Evolutionary conservation across 2,797 vertebrate genomes (phyloP).

Genomic region (Oophaga sylvatica): DNA sequence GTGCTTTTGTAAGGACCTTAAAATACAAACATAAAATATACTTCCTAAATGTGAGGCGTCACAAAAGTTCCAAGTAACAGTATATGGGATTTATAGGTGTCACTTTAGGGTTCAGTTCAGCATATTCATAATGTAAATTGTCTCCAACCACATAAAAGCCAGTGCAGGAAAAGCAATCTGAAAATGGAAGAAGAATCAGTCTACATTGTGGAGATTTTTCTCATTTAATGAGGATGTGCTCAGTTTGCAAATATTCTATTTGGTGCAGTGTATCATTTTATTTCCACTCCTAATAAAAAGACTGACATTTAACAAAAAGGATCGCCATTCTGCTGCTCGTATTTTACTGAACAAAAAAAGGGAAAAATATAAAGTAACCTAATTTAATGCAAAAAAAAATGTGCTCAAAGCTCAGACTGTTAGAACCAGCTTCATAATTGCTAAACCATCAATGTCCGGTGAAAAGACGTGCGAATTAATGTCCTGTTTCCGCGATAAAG

Average conservation of each 20-base stretch:
- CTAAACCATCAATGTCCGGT: slow-evolving; percentile 44
- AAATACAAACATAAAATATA: too few species aligned
- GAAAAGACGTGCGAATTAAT: slow-evolving; percentile 44
- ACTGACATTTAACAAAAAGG: slow-evolving; percentile 47
- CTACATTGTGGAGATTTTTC: slow-evolving; percentile 15
- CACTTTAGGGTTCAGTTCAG: neutral
- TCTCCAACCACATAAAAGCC: neutral
- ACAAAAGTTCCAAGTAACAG: neutral
- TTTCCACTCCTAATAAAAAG: slow-evolving; percentile 43
- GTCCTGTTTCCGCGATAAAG: slow-evolving; percentile 42
- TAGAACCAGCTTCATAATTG: slow-evolving; percentile 49
- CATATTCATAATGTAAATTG: slow-evolving; percentile 11
- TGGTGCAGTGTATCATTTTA: slow-evolving; percentile 39
- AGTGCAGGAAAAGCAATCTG: slow-evolving; percentile 7
- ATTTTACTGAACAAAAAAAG: slow-evolving; percentile 38
- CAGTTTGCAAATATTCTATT: slow-evolving; percentile 43
- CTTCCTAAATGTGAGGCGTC: neutral
- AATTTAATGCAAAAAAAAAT: slow-evolving; percentile 22
- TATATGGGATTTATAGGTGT: neutral
- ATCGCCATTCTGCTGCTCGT: slow-evolving; percentile 23
- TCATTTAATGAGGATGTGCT: slow-evolving; percentile 43
- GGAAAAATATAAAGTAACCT: slow-evolving; percentile 17
- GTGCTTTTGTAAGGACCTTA: neutral
- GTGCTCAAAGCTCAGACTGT: slow-evolving; percentile 30
- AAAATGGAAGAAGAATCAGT: slow-evolving; percentile 13